These are phyloP conservation scores for Cotesia typhae DNA, from an alignment of 1,140 invertebrate species.

Conservation along the genomic window DNA sequence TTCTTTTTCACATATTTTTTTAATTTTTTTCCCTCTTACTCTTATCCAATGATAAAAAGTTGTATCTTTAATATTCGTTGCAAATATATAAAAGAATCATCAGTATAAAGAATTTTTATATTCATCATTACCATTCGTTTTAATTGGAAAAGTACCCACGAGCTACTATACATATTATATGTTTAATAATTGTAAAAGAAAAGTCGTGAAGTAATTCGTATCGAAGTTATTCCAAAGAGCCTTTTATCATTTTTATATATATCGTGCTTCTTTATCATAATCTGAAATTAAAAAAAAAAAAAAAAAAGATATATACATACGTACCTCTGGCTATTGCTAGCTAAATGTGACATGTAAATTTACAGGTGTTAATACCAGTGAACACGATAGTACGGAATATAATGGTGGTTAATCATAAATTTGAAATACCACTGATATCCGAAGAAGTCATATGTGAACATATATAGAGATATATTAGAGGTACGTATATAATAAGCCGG, in stretches of 20 bases:
- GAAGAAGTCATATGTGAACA: constrained; percentile 21
- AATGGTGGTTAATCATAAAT: constrained; percentile 35
- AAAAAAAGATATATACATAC: constrained; percentile 16
- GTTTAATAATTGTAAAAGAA: constrained; percentile 16
- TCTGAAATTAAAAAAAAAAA: not conserved
- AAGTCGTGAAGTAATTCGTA: constrained; percentile 23
- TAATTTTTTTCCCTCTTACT: not conserved
- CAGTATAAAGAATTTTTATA: not conserved
- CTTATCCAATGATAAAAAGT: not conserved
- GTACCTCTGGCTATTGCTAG: constrained; percentile 17
- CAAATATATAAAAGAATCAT: not conserved
- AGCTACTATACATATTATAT: constrained; percentile 2
- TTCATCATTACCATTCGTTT: not conserved
- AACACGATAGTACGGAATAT: constrained; percentile 30
- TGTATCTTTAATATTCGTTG: not conserved
- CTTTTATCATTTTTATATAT: constrained; percentile 24
- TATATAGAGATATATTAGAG: constrained; percentile 16
- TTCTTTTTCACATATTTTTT: not conserved
- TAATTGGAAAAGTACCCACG: constrained; percentile 23
- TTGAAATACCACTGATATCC: constrained; percentile 28
- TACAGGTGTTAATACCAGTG: constrained; percentile 7
- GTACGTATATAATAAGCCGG: not conserved
- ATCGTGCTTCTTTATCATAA: constrained; percentile 18
- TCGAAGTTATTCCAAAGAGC: constrained; percentile 17
- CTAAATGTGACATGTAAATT: constrained; percentile 24